Evolutionary conservation across 1,140 invertebrate genomes (phyloP).

Genomic region (Thaumetopoea pityocampa): DNA sequence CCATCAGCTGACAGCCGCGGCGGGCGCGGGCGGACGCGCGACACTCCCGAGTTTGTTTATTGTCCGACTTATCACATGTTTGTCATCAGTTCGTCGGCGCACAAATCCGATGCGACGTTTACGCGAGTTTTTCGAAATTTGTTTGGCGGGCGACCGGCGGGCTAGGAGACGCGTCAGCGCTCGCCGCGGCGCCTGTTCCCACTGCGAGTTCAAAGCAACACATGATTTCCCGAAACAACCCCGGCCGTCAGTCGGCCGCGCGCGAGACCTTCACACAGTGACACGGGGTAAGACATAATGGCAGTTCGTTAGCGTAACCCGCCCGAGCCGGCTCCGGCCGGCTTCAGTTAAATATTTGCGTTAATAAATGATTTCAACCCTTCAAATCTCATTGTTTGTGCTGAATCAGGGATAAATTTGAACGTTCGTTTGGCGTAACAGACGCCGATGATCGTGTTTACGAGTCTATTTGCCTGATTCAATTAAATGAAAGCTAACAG

Average conservation of each 20-base stretch:
- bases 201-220: conserved; percentile 63
- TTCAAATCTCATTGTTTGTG: conserved; percentile 22
- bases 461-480: no score
- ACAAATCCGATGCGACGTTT: conserved; percentile 23
- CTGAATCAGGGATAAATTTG: conserved; percentile 15
- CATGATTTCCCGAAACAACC: conserved; percentile 68
- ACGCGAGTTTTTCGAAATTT: conserved; percentile 13
- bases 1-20: conserved; percentile 15
- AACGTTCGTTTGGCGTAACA: no score
- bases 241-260: conserved; percentile 63
- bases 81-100: conserved; percentile 43
- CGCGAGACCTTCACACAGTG: conserved; percentile 72
- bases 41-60: conserved; percentile 18
- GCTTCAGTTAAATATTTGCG: conserved; percentile 54
- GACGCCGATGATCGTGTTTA: no score
- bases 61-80: conserved; percentile 26
- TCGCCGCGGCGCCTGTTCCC: conserved; percentile 33
- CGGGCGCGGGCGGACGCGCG: conserved; percentile 15
- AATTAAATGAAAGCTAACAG: no score
- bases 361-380: conserved; percentile 41
- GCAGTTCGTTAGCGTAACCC: conserved; percentile 66
- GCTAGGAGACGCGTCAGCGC: conserved; percentile 31
- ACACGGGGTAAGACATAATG: conserved; percentile 65
- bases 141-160: conserved; percentile 10
- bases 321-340: conserved; percentile 30